Percentiles rank a stretch among this genome's conserved stretches.
phyloP scores from a whole-genome alignment of 2,888 invertebrate genomes.

The Orchestes rusci region DNA sequence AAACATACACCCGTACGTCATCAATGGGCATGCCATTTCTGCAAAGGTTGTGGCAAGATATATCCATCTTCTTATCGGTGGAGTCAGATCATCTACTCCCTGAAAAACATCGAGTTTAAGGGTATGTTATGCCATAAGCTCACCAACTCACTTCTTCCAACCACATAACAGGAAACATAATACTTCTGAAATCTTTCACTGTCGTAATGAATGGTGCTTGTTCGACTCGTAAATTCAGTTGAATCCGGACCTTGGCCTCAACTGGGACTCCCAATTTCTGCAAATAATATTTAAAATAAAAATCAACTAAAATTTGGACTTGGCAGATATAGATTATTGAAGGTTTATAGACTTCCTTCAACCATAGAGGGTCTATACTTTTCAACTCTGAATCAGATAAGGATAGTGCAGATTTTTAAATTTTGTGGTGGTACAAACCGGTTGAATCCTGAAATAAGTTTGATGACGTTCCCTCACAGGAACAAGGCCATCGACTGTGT shows the following conservation, averaged over 20 bases:
- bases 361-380: too few relatives aligned
- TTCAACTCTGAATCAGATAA: too few relatives aligned
- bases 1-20: constrained; percentile 66
- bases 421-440: constrained; percentile 51
- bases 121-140: too few relatives aligned
- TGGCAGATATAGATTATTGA: not conserved
- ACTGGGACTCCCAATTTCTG: constrained; percentile 81
- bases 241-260: constrained; percentile 74
- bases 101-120: constrained; percentile 38
- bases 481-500: constrained; percentile 63
- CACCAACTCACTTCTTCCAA: constrained; percentile 60
- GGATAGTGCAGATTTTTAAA: not conserved
- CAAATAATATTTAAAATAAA: constrained; percentile 24
- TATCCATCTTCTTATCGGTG: constrained; percentile 74
- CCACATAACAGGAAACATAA: constrained; percentile 84
- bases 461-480: constrained; percentile 64
- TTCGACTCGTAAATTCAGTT: constrained; percentile 74
- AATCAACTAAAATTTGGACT: not conserved
- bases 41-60: constrained; percentile 73
- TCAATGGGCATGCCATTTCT: constrained; percentile 61
- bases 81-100: constrained; percentile 72
- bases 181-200: constrained; percentile 70
- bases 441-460: constrained; percentile 78
- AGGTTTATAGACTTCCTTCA: too few relatives aligned
- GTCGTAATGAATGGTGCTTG: constrained; percentile 63